phyloP scores from a whole-genome alignment of 2,888 invertebrate genomes.

The Cataglyphis altisquamis region DNA sequence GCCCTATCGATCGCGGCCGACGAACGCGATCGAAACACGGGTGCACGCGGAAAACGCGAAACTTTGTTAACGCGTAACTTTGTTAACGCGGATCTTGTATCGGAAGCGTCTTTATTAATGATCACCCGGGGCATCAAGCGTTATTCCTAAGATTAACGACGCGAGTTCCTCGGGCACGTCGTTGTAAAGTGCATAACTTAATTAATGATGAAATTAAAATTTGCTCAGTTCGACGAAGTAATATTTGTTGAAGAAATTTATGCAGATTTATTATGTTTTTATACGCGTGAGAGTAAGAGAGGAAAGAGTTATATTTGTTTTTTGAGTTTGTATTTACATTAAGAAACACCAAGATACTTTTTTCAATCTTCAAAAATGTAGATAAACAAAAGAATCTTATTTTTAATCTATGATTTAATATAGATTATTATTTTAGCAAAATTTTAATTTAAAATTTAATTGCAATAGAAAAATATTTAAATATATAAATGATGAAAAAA shows the following conservation, averaged over 20 bases:
- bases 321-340: neutral
- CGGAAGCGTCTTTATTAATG: slow-evolving; percentile 58
- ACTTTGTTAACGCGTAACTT: slow-evolving; percentile 53
- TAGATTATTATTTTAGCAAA: neutral
- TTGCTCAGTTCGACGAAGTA: slow-evolving; percentile 24
- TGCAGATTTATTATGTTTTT: slow-evolving; percentile 2
- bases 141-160: slow-evolving; percentile 56
- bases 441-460: neutral
- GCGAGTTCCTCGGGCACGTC: slow-evolving; percentile 46
- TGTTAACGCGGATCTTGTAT: slow-evolving; percentile 54
- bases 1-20: slow-evolving; percentile 43
- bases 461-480: neutral
- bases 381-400: neutral
- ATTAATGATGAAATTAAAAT: slow-evolving; percentile 56
- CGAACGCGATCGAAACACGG: slow-evolving; percentile 39
- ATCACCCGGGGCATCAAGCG: slow-evolving; percentile 48
- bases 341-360: neutral
- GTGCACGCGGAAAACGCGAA: slow-evolving; percentile 41
- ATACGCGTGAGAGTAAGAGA: neutral
- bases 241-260: slow-evolving; percentile 40
- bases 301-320: neutral
- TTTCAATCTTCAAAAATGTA: neutral
- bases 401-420: neutral
- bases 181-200: slow-evolving; percentile 43
- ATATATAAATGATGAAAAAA: neutral